These are phyloP conservation scores for Petrosia ficiformis DNA, from an alignment of 37 sponge, comb jelly and placozoan species.

Conservation along the genomic window DNA sequence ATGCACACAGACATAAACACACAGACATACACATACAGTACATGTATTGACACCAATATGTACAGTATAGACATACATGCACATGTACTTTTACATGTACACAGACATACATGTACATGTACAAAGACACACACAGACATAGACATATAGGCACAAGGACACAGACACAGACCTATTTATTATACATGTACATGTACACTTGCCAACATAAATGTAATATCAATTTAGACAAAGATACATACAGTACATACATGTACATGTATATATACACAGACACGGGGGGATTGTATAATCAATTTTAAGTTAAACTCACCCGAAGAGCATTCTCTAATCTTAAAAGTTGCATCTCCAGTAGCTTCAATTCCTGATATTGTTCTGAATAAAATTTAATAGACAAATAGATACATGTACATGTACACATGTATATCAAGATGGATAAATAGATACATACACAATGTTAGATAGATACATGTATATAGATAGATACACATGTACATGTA, in stretches of 20 bases:
- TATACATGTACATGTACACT: background rate
- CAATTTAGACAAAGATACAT: too few relatives aligned
- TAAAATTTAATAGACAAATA: too few relatives aligned
- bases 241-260: background rate
- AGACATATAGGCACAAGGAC: background rate
- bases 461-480: too few relatives aligned
- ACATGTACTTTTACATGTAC: conserved; percentile 4
- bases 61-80: conserved; percentile 7
- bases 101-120: background rate
- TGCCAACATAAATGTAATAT: too few relatives aligned
- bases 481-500: too few relatives aligned
- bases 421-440: conserved; percentile 5
- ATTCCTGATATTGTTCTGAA: conserved; percentile 48
- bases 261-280: background rate
- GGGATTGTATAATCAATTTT: too few relatives aligned
- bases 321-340: conserved; percentile 36
- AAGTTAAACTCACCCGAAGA: conserved; percentile 26
- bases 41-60: background rate
- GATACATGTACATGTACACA: background rate
- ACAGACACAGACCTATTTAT: background rate
- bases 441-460: too few relatives aligned
- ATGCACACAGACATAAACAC: background rate
- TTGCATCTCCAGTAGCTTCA: conserved; percentile 36
- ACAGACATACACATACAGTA: conserved; percentile 8
- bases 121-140: conserved; percentile 6